Conservation (phyloP, 2,888 invertebrate genomes). For the Mamestra brassicae region DNA sequence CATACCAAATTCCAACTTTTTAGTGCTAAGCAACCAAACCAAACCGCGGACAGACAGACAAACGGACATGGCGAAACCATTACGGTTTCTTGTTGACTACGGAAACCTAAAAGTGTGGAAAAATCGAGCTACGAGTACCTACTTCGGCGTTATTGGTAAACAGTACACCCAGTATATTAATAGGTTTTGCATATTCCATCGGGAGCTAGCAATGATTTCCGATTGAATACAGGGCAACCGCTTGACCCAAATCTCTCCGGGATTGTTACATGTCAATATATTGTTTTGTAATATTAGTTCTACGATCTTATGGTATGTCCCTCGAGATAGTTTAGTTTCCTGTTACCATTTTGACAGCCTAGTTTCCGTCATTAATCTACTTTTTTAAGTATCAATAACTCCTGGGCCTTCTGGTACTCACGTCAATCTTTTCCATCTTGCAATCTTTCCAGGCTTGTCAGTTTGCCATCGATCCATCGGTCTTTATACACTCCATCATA, state of each 20-base stretch:
- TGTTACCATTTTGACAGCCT: neutral
- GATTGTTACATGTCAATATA: neutral
- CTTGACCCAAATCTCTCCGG: conserved; percentile 10
- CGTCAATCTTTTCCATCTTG: neutral
- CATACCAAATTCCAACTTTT: no score
- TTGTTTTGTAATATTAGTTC: neutral
- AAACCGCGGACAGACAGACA: no score
- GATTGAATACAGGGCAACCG: conserved; percentile 18
- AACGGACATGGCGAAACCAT: no score
- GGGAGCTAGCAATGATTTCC: conserved; percentile 7
- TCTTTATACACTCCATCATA: neutral
- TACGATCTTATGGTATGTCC: neutral
- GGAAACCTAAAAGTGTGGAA: no score
- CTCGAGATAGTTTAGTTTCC: neutral
- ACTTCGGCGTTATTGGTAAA: neutral
- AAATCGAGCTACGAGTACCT: no score
- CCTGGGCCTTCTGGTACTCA: neutral
- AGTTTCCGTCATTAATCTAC: neutral
- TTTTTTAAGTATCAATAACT: neutral
- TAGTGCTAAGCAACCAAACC: no score
- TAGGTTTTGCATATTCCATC: conserved; percentile 10
- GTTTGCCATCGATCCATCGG: neutral
- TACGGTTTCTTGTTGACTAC: no score
- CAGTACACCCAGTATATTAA: neutral
- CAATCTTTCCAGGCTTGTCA: neutral